Conservation (phyloP, 2,113 vertebrate genomes). For the Anthoscopus minutus region DNA sequence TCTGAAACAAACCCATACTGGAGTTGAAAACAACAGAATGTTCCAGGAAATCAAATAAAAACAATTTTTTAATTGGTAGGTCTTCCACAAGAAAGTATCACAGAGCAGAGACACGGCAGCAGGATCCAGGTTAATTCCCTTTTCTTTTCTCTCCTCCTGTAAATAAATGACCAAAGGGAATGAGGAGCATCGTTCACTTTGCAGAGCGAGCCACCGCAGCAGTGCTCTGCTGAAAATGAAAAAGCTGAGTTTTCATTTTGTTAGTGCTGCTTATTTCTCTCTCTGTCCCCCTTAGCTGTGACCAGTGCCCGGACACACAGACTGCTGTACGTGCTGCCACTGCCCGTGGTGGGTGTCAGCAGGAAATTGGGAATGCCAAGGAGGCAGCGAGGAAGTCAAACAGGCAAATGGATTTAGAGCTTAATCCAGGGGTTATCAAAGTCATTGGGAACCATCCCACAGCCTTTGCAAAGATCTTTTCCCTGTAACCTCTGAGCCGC, state of each 20-base stretch:
- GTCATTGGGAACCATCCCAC: background rate
- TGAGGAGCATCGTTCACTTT: background rate
- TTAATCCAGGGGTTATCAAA: background rate
- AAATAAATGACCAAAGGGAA: slow-evolving; percentile 3
- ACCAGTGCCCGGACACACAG: accelerated
- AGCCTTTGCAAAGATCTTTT: background rate
- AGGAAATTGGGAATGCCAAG: background rate
- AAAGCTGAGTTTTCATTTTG: background rate
- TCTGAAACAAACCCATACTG: slow-evolving; percentile 29
- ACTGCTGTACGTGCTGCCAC: background rate
- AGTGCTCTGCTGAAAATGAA: background rate
- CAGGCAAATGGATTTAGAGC: background rate
- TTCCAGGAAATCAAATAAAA: slow-evolving; percentile 36
- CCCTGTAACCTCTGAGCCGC: background rate
- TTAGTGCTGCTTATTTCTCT: background rate
- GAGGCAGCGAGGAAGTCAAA: background rate
- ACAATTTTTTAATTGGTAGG: background rate
- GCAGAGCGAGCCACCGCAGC: background rate
- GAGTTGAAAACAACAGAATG: slow-evolving; percentile 33
- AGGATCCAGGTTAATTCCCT: slow-evolving; percentile 4
- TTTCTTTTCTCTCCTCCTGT: background rate
- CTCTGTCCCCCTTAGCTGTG: background rate
- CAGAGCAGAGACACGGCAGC: background rate
- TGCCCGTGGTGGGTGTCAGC: background rate
- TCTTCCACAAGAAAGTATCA: background rate